Conservation (phyloP, 2,888 invertebrate species). For the Andrena haemorrhoa region DNA sequence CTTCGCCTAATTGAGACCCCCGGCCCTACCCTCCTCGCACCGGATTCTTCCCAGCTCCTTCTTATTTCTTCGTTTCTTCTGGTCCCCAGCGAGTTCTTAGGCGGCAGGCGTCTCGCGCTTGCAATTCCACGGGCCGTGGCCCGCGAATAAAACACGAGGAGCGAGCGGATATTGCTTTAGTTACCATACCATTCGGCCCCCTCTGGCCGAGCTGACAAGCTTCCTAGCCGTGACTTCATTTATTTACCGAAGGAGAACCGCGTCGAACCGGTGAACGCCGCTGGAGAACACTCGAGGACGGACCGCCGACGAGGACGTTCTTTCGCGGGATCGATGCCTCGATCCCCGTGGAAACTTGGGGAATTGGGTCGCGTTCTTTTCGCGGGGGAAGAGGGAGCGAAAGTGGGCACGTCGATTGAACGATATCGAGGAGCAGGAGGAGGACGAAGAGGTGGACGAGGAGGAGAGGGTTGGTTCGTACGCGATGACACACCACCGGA, state of each 20-base stretch:
- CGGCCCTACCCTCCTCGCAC: no score
- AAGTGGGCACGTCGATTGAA: slow-evolving; percentile 25
- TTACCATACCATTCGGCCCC: slow-evolving; percentile 75
- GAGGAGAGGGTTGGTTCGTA: neutral
- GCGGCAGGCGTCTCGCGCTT: neutral
- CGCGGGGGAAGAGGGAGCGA: neutral
- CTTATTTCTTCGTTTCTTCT: neutral
- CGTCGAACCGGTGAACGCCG: neutral
- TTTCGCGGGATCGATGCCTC: slow-evolving; percentile 13
- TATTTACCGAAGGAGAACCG: slow-evolving; percentile 30
- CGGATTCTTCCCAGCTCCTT: neutral
- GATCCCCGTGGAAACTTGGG: slow-evolving; percentile 13
- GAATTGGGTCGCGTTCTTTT: slow-evolving; percentile 48
- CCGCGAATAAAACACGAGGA: slow-evolving; percentile 51
- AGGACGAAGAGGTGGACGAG: neutral
- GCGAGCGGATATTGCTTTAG: slow-evolving; percentile 78
- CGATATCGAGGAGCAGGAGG: neutral
- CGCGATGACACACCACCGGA: slow-evolving; percentile 28
- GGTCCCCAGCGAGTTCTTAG: neutral
- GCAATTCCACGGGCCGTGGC: slow-evolving; percentile 20
- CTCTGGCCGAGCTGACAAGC: slow-evolving; percentile 32
- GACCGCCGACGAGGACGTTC: neutral
- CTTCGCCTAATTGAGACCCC: slow-evolving; percentile 9
- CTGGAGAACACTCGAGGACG: slow-evolving; percentile 18
- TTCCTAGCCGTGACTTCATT: slow-evolving; percentile 37